These are phyloP conservation scores for Tenthredo notha DNA, from an alignment of 2,888 invertebrate genomes.

Conservation along the genomic window DNA sequence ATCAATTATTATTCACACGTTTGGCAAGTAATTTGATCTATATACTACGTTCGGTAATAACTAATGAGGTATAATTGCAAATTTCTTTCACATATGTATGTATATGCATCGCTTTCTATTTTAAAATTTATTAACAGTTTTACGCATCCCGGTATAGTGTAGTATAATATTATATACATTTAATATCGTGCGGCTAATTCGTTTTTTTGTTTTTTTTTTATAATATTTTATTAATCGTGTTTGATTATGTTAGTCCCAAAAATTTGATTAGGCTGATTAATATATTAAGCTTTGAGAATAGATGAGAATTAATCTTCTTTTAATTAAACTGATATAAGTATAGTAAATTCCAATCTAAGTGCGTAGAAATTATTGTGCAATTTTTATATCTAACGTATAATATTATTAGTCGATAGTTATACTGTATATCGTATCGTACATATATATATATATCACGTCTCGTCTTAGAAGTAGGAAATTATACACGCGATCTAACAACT, in stretches of 20 bases:
- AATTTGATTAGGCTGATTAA: too few species aligned
- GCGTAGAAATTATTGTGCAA: neutral
- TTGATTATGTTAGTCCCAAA: neutral
- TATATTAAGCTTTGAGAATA: neutral
- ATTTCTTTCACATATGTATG: neutral
- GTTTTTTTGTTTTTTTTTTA: neutral
- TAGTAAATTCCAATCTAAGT: too few species aligned
- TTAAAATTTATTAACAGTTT: neutral
- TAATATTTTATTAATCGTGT: neutral
- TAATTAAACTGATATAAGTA: neutral
- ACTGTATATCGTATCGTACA: neutral
- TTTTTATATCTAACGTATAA: neutral
- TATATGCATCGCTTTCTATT: neutral
- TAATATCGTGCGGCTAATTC: neutral
- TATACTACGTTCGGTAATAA: too few species aligned
- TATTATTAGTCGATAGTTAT: neutral
- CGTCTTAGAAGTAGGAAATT: neutral
- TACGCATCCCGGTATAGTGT: neutral
- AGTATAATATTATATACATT: neutral
- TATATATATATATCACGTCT: neutral
- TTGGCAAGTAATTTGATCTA: too few species aligned
- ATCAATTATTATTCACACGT: too few species aligned
- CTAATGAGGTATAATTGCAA: neutral
- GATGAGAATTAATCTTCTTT: neutral
- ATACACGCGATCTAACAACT: slow-evolving; percentile 6